Conservation (phyloP, 2,888 invertebrate species). For the Azorinus chamasolen region DNA sequence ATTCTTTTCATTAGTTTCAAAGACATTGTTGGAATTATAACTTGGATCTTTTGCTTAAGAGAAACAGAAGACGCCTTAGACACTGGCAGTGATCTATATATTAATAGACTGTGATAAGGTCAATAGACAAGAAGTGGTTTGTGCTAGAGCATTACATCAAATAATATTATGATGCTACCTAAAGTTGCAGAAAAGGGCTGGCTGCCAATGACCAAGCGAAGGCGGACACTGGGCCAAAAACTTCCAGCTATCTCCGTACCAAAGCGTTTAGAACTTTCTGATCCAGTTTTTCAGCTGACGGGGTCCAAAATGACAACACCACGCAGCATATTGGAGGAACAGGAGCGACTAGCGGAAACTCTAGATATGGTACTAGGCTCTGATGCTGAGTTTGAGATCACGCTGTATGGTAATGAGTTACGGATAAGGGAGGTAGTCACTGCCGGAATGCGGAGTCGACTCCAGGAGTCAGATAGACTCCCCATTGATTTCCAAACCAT, state of each 20-base stretch:
- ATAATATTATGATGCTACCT: slow-evolving; percentile 25
- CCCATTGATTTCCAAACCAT: too few species aligned
- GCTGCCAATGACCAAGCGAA: slow-evolving; percentile 24
- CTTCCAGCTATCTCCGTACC: slow-evolving; percentile 24
- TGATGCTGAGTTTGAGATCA: slow-evolving; percentile 17
- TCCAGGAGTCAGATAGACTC: too few species aligned
- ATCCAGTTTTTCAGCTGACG: slow-evolving; percentile 54
- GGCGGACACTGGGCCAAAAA: slow-evolving; percentile 13
- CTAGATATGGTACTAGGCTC: slow-evolving; percentile 36
- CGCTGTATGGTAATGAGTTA: slow-evolving; percentile 8
- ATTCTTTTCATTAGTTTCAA: too few species aligned
- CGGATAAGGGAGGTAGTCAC: neutral
- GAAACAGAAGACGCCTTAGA: too few species aligned
- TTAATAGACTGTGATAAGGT: too few species aligned
- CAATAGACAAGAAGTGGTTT: too few species aligned
- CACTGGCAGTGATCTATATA: too few species aligned
- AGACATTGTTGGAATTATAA: too few species aligned
- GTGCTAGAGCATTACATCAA: too few species aligned
- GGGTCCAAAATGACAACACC: slow-evolving; percentile 66
- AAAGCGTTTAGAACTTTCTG: slow-evolving; percentile 27
- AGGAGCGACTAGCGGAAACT: slow-evolving; percentile 30
- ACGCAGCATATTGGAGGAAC: slow-evolving; percentile 1
- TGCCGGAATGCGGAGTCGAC: too few species aligned
- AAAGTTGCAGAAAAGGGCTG: slow-evolving; percentile 19
- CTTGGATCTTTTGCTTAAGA: too few species aligned